Percentiles rank a stretch among this genome's conserved stretches.
Conservation (phyloP, 2,797 vertebrate species). For the Anguilla obscura region DNA sequence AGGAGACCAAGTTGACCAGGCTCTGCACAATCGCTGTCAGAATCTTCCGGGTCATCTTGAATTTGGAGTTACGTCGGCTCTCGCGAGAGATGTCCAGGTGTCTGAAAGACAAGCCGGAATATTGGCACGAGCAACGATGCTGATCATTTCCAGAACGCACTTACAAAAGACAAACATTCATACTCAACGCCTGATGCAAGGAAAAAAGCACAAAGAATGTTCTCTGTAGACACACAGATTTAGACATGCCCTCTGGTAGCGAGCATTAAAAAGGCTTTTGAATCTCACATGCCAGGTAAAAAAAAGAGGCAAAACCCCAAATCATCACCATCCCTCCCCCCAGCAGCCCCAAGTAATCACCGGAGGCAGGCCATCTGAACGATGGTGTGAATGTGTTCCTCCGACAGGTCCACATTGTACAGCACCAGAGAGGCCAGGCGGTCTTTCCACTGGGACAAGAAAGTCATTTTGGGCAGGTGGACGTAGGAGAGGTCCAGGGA, state of each 20-base stretch:
- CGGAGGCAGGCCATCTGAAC: slow-evolving; percentile 86
- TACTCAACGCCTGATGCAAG: not conserved
- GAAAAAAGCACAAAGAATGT: not conserved
- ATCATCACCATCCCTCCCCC: not conserved
- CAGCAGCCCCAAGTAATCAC: slow-evolving; percentile 58
- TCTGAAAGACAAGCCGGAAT: slow-evolving; percentile 60
- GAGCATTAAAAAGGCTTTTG: not conserved
- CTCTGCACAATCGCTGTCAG: slow-evolving; percentile 85
- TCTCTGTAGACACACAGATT: not conserved
- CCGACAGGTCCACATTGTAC: slow-evolving; percentile 93
- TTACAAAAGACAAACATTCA: not conserved
- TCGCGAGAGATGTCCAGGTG: slow-evolving; percentile 93
- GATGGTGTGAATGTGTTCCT: slow-evolving; percentile 85
- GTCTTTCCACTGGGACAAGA: slow-evolving; percentile 56
- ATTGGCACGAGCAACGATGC: not conserved
- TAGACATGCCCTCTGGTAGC: not conserved
- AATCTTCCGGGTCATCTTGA: slow-evolving; percentile 88
- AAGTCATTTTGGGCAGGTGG: slow-evolving; percentile 67
- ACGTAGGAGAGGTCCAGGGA: slow-evolving; percentile 89
- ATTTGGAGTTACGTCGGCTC: slow-evolving; percentile 84
- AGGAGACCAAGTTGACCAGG: slow-evolving; percentile 84
- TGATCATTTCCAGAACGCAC: not conserved
- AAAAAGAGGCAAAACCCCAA: not conserved
- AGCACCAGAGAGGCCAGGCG: slow-evolving; percentile 89
- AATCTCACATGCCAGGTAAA: not conserved